Conservation (phyloP, 2,797 vertebrate genomes). For the Valencia hispanica region DNA sequence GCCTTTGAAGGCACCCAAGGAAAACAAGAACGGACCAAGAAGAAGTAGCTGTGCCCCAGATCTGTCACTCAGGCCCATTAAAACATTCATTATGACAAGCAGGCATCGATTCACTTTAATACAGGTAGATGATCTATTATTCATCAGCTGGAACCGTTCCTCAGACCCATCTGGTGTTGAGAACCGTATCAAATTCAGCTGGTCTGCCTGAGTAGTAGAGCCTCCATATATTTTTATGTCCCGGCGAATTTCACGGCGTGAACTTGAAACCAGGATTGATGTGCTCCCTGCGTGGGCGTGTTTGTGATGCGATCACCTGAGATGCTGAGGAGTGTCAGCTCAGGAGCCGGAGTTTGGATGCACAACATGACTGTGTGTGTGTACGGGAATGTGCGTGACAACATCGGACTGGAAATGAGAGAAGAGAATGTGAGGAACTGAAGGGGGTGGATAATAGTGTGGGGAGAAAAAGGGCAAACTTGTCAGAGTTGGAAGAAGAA, state of each 20-base stretch:
- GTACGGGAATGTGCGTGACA: slow-evolving; percentile 13
- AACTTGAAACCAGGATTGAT: slow-evolving; percentile 46
- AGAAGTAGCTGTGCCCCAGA: slow-evolving; percentile 55
- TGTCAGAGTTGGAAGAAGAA: slow-evolving; percentile 41
- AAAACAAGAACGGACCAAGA: slow-evolving; percentile 6
- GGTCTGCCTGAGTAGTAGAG: slow-evolving; percentile 43
- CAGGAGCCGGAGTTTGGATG: slow-evolving; percentile 22
- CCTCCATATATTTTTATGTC: slow-evolving; percentile 49
- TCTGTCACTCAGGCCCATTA: slow-evolving; percentile 65
- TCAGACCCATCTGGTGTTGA: slow-evolving; percentile 61
- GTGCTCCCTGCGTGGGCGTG: slow-evolving; percentile 51
- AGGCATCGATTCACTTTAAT: slow-evolving; percentile 65
- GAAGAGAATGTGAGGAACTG: slow-evolving; percentile 32
- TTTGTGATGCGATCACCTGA: slow-evolving; percentile 63
- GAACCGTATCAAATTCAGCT: slow-evolving; percentile 64
- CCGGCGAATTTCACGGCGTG: slow-evolving; percentile 21
- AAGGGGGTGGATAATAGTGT: slow-evolving; percentile 44
- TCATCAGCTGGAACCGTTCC: slow-evolving; percentile 64
- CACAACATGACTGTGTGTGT: background rate
- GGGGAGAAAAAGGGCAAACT: slow-evolving; percentile 45
- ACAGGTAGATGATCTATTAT: slow-evolving; percentile 73
- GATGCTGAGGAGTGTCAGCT: slow-evolving; percentile 33
- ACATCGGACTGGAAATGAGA: slow-evolving; percentile 36
- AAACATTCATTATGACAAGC: slow-evolving; percentile 68
- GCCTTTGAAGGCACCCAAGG: slow-evolving; percentile 10